These are phyloP conservation scores for Parazoanthus swiftii DNA, from an alignment of 92 coral and sea anemone genomes.

Conservation along the genomic window DNA sequence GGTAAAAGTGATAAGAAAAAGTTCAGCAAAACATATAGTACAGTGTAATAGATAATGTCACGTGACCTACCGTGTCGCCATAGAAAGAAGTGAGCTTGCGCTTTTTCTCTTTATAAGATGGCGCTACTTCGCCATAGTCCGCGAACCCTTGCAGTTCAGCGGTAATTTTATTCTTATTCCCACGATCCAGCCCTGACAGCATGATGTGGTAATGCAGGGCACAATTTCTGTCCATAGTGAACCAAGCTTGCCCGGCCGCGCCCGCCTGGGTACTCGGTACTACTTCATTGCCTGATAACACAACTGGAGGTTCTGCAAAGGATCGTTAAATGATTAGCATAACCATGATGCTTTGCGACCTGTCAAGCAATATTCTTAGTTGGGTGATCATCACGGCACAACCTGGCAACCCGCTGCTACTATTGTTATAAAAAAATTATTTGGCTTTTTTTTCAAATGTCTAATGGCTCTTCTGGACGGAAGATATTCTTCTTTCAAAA, in stretches of 20 bases:
- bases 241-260: constrained; percentile 90
- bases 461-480: too few species aligned
- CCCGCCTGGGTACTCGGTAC: constrained; percentile 90
- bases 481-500: too few species aligned
- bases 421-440: too few species aligned
- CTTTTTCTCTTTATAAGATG: constrained; percentile 59
- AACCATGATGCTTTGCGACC: background rate
- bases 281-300: constrained; percentile 80
- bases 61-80: constrained; percentile 63
- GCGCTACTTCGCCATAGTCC: constrained; percentile 69
- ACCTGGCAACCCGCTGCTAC: too few species aligned
- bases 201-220: constrained; percentile 72
- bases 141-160: constrained; percentile 86
- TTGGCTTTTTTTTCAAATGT: too few species aligned
- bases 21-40: background rate
- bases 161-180: constrained; percentile 59
- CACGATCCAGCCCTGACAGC: constrained; percentile 68
- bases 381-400: too few species aligned
- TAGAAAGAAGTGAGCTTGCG: constrained; percentile 60
- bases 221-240: constrained; percentile 76
- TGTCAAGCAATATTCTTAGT: background rate
- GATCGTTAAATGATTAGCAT: background rate
- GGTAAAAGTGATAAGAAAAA: background rate
- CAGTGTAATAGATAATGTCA: background rate
- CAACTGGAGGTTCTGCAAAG: constrained; percentile 57